Evolutionary conservation across 1,140 invertebrate genomes (phyloP), one percentile per base, ranked within the genome.

Genomic region (Heliothis virescens): DNA sequence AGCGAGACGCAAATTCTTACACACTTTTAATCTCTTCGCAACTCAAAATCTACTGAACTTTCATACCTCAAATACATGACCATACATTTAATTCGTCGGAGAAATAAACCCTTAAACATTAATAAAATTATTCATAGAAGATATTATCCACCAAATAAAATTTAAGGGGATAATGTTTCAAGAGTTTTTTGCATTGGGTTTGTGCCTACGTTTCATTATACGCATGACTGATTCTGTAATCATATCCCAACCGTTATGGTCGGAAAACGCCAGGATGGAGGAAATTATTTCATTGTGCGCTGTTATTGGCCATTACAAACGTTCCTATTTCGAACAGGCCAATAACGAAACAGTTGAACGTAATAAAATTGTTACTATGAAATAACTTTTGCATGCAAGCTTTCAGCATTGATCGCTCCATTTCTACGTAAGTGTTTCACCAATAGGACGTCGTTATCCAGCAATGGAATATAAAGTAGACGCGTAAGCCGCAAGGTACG

Each of bases 171-270:
- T 41, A 41, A 41, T 7, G 34, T 41, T 41, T 41, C 34, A 41
- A 41, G 34, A 5, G 34, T 41, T 41, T 34, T 41, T 41, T 41
- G 5, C 34, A 41, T 41, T 41, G 34, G 5, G 34, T 41, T 41
- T 41, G 5, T 41, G 34, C 34, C 5, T 9, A 41, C 63, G 41
- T 67, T 67, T 50, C 47, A 67, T 67, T 67, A 67, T 48, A 16
- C 41, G 41, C 41, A 67, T 48, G 63, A 18, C 63, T 67, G 63
- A 67, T 67, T 18, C 18, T 16, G 63, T 67, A 67, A 67, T 63
- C 60, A 41, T 21, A 48, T 67, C 16, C 63, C 60, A 16, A 48
- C 48, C 18, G 48, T 67, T 67, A 67, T 48, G 63, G 41, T 48
- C 63, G 41, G 63, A 34, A 18, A 67, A 48, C 63, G 48, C 48